Base-by-base conservation (phyloP, 2,113 vertebrate species). In the Ptychochromis oligacanthus region DNA sequence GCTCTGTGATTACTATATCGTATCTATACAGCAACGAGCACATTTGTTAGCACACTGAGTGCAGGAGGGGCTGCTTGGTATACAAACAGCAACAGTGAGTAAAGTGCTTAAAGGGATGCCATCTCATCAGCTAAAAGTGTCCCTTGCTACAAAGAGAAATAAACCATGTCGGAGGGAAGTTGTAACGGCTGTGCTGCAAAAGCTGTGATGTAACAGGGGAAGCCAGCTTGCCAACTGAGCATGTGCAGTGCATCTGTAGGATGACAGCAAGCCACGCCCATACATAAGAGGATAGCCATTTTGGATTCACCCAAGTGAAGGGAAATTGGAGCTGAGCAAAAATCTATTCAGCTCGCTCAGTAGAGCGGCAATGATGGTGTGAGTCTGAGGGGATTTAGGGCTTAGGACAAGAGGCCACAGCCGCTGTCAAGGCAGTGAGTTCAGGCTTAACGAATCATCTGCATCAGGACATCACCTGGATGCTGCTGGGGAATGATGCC, bases 171-270 rank as follows among this genome's bases (percentile, higher is more conserved):
- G 17, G 61, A 57, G 61, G 65, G 54, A 77, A 77, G 75, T 54
- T 55, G 72, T 15, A 24, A 49, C 24, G 58, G 75, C 58, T 75
- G 57, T 75, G 82, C 82, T 56, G 86, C 81, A 90, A 80, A 76
- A 17, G 57, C 76, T 76, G 87, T 93, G 90, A 93, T 90, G 89
- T 83, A 94, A 94, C 87, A 85, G 46, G 64, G 52, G 26, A 7
- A 28, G 61, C 76, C 59, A 52, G 20, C 28, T 20, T 64, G 62
- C 60, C 6, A n/a, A 89, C 90, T 91, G 86, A 91, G 90, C 88
- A 87, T 94, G 91, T 91, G 88, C 86, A 88, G 84, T 72, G 77
- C 79, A 84, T 90, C 28, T 58, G 56, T 67, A 80, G 76, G 88
- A 52, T 55, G 58, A 87, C 58, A 77, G 49, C 80, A 87, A 77